Base-by-base conservation (phyloP, 1,140 invertebrate genomes). In the Macrotrachela quadricornifera region DNA sequence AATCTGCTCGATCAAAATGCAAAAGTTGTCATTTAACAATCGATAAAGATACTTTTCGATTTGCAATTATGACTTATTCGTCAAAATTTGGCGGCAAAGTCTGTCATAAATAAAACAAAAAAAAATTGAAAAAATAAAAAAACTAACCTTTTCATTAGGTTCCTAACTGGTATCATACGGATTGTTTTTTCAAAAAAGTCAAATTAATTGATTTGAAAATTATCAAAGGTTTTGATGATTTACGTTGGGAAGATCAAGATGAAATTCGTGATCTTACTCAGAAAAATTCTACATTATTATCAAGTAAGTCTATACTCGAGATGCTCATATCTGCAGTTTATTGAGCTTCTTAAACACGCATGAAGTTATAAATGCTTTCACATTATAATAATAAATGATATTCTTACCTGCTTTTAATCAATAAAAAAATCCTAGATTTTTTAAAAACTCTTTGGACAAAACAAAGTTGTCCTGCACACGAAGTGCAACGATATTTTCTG, bases 11-110 rank as follows among this genome's bases (percentile, higher is more conserved):
- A 61, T 77, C 86, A 0, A 68, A 71, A 10, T 95, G 88, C 66
- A 85, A 84, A 76, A 73, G 67, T 39, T 95, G 88, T 68, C 85
- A 85, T 68, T 64, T 60, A 21, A 58, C 69, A 10, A 92, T 95
- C 60, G 63, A 62, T 0, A 81, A 88, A 66, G 82, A 79, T 53
- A 62, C 64, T 3, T 63, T 94, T 42, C 72, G 87, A 46, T 63
- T 95, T 39, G 87, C 85, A 9, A 75, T 79, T 17, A 78, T 92
- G 77, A 77, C 85, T 36, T 84, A 90, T 79, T 85, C 90, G 74
- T 78, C 81, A 12, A 77, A 80, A 60, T 82, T 84, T 73, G 88
- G 95, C 79, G 85, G 86, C 6, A 88, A 82, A 69, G 74, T 80
- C 60, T 61, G 61, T 61, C 30, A 47, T 16, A 13, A n/a, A 13